A percentile compares a stretch with the other conserved stretches of the same genome.
Evolutionary conservation across 2,888 invertebrate genomes (phyloP).

Genomic region (Rhaphigaster nebulosa): DNA sequence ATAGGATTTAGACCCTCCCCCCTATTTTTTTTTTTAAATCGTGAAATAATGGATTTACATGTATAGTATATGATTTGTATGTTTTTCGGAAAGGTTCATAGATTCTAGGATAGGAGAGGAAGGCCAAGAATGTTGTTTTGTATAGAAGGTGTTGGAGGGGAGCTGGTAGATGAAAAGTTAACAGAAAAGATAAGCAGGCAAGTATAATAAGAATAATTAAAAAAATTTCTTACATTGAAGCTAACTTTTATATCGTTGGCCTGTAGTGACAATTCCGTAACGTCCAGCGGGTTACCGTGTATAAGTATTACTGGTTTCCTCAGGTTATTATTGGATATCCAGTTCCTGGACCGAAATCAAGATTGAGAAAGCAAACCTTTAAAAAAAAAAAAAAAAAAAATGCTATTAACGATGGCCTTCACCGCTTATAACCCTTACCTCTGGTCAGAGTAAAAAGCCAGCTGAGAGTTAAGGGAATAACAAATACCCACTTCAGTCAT

Average conservation of each 20-base stretch:
- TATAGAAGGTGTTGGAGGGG: no score
- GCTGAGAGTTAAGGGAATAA: slow-evolving; percentile 65
- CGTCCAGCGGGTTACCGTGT: slow-evolving; percentile 77
- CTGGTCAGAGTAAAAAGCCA: slow-evolving; percentile 63
- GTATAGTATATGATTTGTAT: no score
- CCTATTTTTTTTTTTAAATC: no score
- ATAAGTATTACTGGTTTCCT: slow-evolving; percentile 52
- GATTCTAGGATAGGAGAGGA: no score
- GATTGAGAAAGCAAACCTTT: not conserved
- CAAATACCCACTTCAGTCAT: slow-evolving; percentile 66
- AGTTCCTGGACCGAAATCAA: slow-evolving; percentile 59
- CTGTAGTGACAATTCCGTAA: slow-evolving; percentile 81
- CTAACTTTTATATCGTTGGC: slow-evolving; percentile 78
- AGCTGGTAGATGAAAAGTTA: no score
- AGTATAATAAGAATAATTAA: not conserved
- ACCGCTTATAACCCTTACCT: slow-evolving; percentile 11
- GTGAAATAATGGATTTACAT: no score
- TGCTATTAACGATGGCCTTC: not conserved
- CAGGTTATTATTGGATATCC: slow-evolving; percentile 58
- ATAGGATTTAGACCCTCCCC: no score
- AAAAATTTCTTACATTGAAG: slow-evolving; percentile 72
- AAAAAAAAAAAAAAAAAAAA: not conserved
- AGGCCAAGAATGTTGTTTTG: no score
- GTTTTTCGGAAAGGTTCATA: no score
- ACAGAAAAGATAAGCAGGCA: no score